These are phyloP conservation scores for Scytalopus superciliaris DNA, from an alignment of 2,113 vertebrate genomes.

Conservation along the genomic window DNA sequence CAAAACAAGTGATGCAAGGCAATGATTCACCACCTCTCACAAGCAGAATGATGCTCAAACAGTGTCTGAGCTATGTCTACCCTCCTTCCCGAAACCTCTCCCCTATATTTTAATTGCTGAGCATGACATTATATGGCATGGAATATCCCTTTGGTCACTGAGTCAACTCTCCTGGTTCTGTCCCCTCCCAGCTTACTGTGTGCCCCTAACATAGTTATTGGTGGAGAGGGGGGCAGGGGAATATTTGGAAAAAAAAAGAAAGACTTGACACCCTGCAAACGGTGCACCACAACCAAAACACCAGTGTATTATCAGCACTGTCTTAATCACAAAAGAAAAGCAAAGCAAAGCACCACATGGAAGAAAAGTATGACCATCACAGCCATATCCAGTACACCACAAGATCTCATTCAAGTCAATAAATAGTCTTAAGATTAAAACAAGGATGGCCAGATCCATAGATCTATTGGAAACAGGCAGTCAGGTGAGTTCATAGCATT, in stretches of 20 bases:
- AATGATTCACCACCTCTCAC: not conserved
- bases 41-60: not conserved
- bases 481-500: not conserved
- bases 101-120: not conserved
- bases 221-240: too few relatives aligned
- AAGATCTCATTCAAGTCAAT: not conserved
- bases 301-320: not conserved
- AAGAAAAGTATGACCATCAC: not conserved
- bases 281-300: not conserved
- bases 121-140: not conserved
- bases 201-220: fast-evolving
- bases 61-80: not conserved
- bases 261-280: not conserved
- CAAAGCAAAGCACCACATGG: not conserved
- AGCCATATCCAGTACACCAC: not conserved
- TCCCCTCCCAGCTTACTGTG: not conserved
- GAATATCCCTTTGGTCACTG: not conserved
- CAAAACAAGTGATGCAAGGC: not conserved
- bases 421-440: not conserved
- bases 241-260: not conserved
- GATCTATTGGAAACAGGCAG: not conserved
- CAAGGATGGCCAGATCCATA: not conserved
- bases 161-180: not conserved
- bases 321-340: not conserved
- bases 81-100: not conserved